These are phyloP conservation scores for Athene cunicularia DNA, from an alignment of 2,113 vertebrate genomes.

Conservation along the genomic window DNA sequence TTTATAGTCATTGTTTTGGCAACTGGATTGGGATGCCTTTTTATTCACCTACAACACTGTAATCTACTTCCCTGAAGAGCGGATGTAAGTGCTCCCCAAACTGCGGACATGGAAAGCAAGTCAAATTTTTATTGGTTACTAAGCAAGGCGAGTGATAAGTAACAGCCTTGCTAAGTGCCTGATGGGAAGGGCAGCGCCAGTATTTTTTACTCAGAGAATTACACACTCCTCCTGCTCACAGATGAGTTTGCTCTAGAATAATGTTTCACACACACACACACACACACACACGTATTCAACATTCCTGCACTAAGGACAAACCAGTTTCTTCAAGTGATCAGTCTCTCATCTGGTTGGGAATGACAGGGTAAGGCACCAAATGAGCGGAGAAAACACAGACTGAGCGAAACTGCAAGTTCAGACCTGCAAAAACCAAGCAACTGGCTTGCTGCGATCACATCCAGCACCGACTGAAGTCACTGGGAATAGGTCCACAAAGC, in stretches of 20 bases:
- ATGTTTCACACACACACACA: neutral
- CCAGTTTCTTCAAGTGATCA: neutral
- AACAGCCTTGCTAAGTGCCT: neutral
- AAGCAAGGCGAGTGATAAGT: neutral
- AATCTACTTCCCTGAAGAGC: neutral
- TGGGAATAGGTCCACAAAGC: rapidly evolving
- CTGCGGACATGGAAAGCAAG: neutral
- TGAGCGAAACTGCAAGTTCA: neutral
- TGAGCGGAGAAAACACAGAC: neutral
- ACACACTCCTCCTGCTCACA: rapidly evolving
- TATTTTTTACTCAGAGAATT: neutral
- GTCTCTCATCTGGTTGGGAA: neutral
- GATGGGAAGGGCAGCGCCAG: neutral
- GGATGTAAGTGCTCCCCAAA: neutral
- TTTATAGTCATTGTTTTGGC: neutral
- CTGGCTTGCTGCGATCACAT: neutral
- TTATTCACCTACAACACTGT: neutral
- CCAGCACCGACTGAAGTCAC: neutral
- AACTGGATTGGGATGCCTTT: neutral
- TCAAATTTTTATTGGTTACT: neutral
- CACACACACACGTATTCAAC: rapidly evolving
- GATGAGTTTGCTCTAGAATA: neutral
- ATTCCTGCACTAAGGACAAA: neutral
- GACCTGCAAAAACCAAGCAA: neutral
- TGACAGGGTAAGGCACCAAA: neutral